phyloP scores from a whole-genome alignment of 2,797 vertebrate genomes.

The Megaceryle alcyon region DNA sequence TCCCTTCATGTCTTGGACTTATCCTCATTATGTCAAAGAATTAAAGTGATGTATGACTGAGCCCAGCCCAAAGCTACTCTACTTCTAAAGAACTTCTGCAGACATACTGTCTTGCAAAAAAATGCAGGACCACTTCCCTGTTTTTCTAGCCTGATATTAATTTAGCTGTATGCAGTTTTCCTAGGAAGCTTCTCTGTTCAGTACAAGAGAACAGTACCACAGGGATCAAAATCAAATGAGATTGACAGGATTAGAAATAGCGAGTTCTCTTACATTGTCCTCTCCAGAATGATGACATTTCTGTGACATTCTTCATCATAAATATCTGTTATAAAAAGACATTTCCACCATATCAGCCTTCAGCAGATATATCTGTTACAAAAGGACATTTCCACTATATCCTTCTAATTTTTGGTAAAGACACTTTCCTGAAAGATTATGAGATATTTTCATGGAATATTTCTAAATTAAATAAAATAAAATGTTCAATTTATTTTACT shows the following conservation, averaged over 20 bases:
- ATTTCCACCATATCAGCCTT: neutral
- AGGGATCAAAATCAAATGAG: neutral
- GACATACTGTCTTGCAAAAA: neutral
- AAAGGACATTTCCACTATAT: neutral
- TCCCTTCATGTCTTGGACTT: neutral
- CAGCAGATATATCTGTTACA: neutral
- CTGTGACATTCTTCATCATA: neutral
- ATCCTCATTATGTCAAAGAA: neutral
- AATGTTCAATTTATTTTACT: neutral
- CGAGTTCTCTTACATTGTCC: neutral
- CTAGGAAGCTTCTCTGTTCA: neutral
- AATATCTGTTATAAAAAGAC: neutral
- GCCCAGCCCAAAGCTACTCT: neutral
- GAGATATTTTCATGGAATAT: neutral
- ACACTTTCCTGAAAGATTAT: neutral
- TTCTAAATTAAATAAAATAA: neutral
- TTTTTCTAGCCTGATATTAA: neutral
- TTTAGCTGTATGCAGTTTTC: neutral
- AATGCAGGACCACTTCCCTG: accelerated
- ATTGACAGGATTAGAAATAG: neutral
- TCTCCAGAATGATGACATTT: neutral
- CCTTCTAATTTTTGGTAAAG: neutral
- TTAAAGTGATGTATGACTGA: neutral
- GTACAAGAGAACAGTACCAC: neutral
- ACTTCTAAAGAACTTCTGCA: neutral